These are phyloP conservation scores for Hypomecis punctinalis DNA, from an alignment of 2,888 invertebrate genomes.

Conservation along the genomic window DNA sequence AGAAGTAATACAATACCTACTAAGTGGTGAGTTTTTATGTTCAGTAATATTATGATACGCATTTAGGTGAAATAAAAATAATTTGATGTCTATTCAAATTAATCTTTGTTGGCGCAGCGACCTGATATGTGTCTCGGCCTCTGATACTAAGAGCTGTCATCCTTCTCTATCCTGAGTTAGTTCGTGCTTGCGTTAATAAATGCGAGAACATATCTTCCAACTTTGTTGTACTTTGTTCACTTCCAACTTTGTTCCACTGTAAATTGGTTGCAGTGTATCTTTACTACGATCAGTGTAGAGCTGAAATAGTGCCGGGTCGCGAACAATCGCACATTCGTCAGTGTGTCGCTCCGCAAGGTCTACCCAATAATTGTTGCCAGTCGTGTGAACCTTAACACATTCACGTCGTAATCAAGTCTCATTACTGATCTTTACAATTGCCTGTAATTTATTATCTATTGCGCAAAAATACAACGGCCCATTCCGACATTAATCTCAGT, in stretches of 20 bases:
- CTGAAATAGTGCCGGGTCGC: slow-evolving; percentile 33
- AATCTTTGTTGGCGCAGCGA: too few species aligned
- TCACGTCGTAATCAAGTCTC: slow-evolving; percentile 61
- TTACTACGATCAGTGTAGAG: slow-evolving; percentile 19
- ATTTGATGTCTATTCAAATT: too few species aligned
- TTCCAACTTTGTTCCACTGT: too few species aligned
- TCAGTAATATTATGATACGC: too few species aligned
- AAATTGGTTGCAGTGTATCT: neutral
- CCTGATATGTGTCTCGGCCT: too few species aligned
- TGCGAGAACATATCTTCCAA: neutral
- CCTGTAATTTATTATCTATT: slow-evolving; percentile 55
- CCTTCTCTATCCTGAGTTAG: too few species aligned
- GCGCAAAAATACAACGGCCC: slow-evolving; percentile 46
- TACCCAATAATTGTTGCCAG: slow-evolving; percentile 61
- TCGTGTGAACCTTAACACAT: slow-evolving; percentile 74
- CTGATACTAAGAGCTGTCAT: too few species aligned
- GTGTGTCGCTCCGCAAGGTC: slow-evolving; percentile 77
- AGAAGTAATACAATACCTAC: too few species aligned
- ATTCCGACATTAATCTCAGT: slow-evolving; percentile 32
- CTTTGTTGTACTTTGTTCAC: too few species aligned
- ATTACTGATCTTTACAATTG: slow-evolving; percentile 64
- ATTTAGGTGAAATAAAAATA: too few species aligned
- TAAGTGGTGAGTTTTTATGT: too few species aligned
- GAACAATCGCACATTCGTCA: slow-evolving; percentile 76
- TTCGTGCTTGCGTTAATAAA: neutral